Evolutionary conservation across 2,888 invertebrate species (phyloP), one percentile per base, ranked within the genome.

Genomic region (Euclidia mi): DNA sequence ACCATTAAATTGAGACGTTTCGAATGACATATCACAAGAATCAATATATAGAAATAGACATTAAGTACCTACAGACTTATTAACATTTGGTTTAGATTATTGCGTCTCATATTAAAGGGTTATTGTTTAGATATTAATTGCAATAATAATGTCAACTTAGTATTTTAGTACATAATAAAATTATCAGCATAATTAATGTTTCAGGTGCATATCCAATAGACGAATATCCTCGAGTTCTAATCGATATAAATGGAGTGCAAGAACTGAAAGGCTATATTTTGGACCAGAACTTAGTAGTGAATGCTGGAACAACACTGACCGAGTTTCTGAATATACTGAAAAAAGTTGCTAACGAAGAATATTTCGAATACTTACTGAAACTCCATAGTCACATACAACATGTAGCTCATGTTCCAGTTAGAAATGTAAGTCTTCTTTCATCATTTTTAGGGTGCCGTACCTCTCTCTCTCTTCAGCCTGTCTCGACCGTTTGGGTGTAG

Each of bases 341-440:
- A 7, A 75, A 76, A 43, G 37, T 87, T 0, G 60, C 77, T 2
- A 50, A 49, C 6, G 49, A 76, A 31, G 73, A 84, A 0, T 91
- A 93, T 15, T 97, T 96, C 76, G 86, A 88, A 11, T 96, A 97
- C 81, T 86, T 96, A 46, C 84, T 87, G 35, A 89, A 91, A 45
- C 80, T 97, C 56, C 94, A 94, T n/a, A 89, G 95, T 34, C 97
- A 97, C 71, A 87, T 97, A 43, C 95, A 95, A 73, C 81, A 96
- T 40, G 95, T 97, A 6, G 97, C 97, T 0, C 96, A 96, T 80
- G 94, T 96, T 18, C 95, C 96, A n/a, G 95, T 97, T 0, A 92
- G 97, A 85, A 97, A 97, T 88, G 96, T 96, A 85, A 92, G 95
- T n/a, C n/a, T n/a, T n/a, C n/a, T n/a, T n/a, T n/a, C n/a, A n/a